A percentile compares a stretch with the other conserved stretches of the same genome.
These are phyloP conservation scores for Akabosia matsudoensis DNA, from an alignment of 1,140 invertebrate species.

Conservation along the genomic window DNA sequence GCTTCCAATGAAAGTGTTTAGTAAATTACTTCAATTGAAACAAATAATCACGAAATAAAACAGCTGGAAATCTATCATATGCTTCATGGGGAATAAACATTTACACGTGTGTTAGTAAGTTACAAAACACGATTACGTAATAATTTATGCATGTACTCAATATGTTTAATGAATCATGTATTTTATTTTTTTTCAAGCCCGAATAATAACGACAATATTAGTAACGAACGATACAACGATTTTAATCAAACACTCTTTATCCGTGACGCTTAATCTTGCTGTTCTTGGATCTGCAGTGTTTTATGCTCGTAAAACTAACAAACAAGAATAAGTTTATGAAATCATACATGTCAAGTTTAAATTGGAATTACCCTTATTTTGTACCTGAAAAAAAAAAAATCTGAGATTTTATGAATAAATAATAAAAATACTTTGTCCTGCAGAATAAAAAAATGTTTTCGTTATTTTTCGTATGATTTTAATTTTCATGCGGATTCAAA, in stretches of 20 bases:
- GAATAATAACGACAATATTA: slow-evolving; percentile 33
- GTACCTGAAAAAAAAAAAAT: too few relatives aligned
- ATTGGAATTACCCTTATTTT: too few relatives aligned
- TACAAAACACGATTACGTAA: not conserved
- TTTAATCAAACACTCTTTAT: slow-evolving; percentile 34
- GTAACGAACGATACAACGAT: slow-evolving; percentile 36
- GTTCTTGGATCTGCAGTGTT: slow-evolving; percentile 14
- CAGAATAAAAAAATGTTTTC: too few relatives aligned
- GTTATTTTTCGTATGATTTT: too few relatives aligned
- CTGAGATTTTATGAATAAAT: too few relatives aligned
- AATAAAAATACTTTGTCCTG: too few relatives aligned
- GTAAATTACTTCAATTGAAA: not conserved
- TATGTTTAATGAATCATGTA: not conserved
- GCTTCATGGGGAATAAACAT: slow-evolving; percentile 37
- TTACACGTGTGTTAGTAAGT: slow-evolving; percentile 42
- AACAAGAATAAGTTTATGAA: too few relatives aligned
- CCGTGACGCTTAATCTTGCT: slow-evolving; percentile 29
- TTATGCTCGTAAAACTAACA: too few relatives aligned
- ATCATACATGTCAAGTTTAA: too few relatives aligned
- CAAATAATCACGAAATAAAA: slow-evolving; percentile 16
- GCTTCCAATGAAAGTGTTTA: not conserved
- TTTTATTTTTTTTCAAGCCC: slow-evolving; percentile 23
- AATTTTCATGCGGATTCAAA: too few relatives aligned
- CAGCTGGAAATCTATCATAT: slow-evolving; percentile 33
- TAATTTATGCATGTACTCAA: not conserved